phyloP scores from a whole-genome alignment of 92 coral and sea anemone genomes.

The Montipora capitata region DNA sequence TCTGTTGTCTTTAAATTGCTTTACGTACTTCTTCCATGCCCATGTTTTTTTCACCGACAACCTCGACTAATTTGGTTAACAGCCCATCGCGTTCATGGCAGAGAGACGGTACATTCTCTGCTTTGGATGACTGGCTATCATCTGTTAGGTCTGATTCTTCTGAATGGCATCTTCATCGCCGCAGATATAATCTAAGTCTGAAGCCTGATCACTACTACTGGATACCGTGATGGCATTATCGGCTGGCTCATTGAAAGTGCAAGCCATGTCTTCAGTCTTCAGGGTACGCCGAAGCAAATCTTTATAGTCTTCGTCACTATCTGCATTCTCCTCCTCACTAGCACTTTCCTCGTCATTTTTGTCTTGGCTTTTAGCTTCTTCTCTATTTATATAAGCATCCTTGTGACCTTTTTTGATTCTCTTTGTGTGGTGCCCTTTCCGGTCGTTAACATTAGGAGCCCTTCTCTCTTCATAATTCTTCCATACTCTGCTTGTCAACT shows the following conservation, averaged over 20 bases:
- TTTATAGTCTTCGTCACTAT: constrained; percentile 5
- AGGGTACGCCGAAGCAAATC: not conserved
- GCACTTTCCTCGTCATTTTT: not conserved
- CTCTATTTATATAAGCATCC: not conserved
- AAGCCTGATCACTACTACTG: not conserved
- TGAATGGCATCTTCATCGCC: constrained; percentile 6
- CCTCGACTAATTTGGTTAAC: constrained; percentile 56
- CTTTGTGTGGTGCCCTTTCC: not conserved
- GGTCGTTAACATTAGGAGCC: not conserved
- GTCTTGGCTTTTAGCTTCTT: constrained; percentile 1
- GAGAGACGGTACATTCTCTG: not conserved
- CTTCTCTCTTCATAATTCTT: constrained; percentile 3
- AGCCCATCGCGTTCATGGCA: not conserved
- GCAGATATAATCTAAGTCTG: constrained; percentile 13
- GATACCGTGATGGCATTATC: not conserved
- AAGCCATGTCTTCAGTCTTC: constrained; percentile 1
- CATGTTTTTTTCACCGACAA: constrained; percentile 50
- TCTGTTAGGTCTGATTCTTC: constrained; percentile 27
- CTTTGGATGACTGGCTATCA: constrained; percentile 1
- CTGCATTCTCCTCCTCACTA: constrained; percentile 5
- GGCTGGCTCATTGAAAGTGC: not conserved
- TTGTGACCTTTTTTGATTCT: constrained; percentile 3
- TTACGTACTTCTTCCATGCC: constrained; percentile 50
- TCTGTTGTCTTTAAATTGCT: constrained; percentile 35
- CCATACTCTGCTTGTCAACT: constrained; percentile 1